Evolutionary conservation across 2,888 invertebrate species (phyloP), one percentile per base, ranked within the genome.

Genomic region (Habrosyne pyritoides): DNA sequence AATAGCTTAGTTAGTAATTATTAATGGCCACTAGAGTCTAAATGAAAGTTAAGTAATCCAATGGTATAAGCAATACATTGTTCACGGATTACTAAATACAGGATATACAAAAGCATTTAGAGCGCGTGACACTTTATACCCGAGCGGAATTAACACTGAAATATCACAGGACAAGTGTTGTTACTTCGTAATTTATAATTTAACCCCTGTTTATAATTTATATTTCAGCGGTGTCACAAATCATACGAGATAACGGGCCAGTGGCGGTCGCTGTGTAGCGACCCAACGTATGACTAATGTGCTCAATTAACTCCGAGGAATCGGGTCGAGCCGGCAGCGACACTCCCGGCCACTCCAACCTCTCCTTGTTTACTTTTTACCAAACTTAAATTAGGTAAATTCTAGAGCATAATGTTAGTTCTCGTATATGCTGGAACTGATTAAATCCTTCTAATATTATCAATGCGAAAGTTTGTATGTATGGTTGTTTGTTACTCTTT

Each of bases 221-320:
- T 83, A 85, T 83, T 86, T 83, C 77, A 77, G 79, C 72, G 70
- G 80, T 70, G 81, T 83, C 81, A 86, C 88, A 88, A 89, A 89
- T 89, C 87, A 89, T 80, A 67, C 66, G 69, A 85, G 88, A 89
- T 88, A 89, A 86, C 83, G 75, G 73, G 42, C 42, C 42, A 42
- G 42, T 61, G 53, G 72, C 69, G 72, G 72, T 72, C 71, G 69
- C 73, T 62, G 73, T 69, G 74, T 78, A 75, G 68, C 75, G 75
- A 75, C 77, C 75, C 82, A 74, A 71, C 74, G 71, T 82, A 83
- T 89, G 87, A 90, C 85, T 89, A 89, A 89, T 89, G 88, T 81
- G 66, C 68, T 77, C 89, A 87, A 89, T 90, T 90, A 90, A 84
- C 85, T 77, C 54, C 65, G 74, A 78, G 73, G 76, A 77, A 79